Evolutionary conservation across 2,797 vertebrate genomes (phyloP).

Genomic region (Enteromius treurensis): DNA sequence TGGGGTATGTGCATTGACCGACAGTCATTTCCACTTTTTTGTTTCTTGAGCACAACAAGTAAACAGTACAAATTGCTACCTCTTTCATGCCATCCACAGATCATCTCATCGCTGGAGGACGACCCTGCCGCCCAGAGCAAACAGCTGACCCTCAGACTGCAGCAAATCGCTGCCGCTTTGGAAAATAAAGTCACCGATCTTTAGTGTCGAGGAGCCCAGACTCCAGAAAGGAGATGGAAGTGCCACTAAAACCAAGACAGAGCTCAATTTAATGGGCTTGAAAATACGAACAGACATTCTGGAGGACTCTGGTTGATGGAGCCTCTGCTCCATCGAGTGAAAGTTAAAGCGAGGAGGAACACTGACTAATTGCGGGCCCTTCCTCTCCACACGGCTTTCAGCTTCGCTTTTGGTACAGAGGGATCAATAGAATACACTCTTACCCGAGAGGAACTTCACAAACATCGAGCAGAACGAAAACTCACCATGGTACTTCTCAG

Average conservation of each 20-base stretch:
- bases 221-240: not conserved
- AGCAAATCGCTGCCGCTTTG: constrained; percentile 86
- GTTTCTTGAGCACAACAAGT: constrained; percentile 1
- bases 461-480: not conserved
- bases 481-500: constrained; percentile 36
- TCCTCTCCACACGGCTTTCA: constrained; percentile 9
- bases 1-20: constrained; percentile 69
- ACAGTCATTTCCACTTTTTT: not conserved
- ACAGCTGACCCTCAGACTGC: constrained; percentile 86
- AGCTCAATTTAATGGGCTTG: not conserved
- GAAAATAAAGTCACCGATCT: constrained; percentile 91
- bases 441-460: not conserved
- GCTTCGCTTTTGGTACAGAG: constrained; percentile 15
- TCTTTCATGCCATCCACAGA: constrained; percentile 20
- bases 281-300: not conserved
- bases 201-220: constrained; percentile 66
- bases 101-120: constrained; percentile 44
- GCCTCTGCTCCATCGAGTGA: constrained; percentile 11
- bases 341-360: constrained; percentile 15
- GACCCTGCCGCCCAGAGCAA: constrained; percentile 82
- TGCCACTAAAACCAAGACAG: constrained; percentile 12
- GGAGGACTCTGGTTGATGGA: constrained; percentile 14
- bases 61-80: not conserved
- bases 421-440: constrained; percentile 12
- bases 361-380: not conserved